Conservation (phyloP, 2,888 invertebrate genomes). For the Disparrhopalites patrizii region DNA sequence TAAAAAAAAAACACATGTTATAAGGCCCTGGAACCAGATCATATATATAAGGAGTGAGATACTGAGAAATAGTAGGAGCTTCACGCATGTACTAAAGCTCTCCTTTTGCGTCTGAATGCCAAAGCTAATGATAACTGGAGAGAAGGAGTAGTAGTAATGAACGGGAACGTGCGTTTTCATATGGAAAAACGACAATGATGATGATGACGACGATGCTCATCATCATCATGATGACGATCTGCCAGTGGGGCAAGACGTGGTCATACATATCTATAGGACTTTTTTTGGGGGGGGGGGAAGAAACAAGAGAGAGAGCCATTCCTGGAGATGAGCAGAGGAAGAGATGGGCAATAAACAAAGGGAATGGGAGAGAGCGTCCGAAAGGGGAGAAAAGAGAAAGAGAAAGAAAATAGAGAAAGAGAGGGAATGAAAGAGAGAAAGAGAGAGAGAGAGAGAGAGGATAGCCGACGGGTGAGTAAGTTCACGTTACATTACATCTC, state of each 20-base stretch:
- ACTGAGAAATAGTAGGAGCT: too few relatives aligned
- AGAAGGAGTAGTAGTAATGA: conserved; percentile 15
- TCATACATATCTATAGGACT: too few relatives aligned
- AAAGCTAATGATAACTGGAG: conserved; percentile 23
- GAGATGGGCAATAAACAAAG: conserved; percentile 12
- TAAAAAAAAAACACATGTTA: neutral
- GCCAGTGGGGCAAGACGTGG: too few relatives aligned
- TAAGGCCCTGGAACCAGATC: too few relatives aligned
- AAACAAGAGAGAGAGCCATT: conserved; percentile 22
- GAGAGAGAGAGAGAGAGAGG: conserved; percentile 4
- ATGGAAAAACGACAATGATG: conserved; percentile 29
- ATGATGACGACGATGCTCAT: conserved; percentile 16
- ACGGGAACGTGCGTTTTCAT: conserved; percentile 23
- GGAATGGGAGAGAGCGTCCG: conserved; percentile 18
- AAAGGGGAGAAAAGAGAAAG: conserved; percentile 24
- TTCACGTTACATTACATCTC: conserved; percentile 11
- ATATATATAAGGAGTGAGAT: too few relatives aligned
- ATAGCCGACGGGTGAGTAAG: conserved; percentile 15
- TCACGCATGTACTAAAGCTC: too few relatives aligned
- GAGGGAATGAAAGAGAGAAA: neutral
- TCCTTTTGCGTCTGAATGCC: conserved; percentile 20
- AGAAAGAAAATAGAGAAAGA: conserved; percentile 4
- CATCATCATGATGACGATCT: too few relatives aligned
- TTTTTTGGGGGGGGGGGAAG: too few relatives aligned
- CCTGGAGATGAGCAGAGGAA: conserved; percentile 17